Base-by-base conservation (phyloP, 1,140 invertebrate genomes). In the Pseudobourletiella spinata region DNA sequence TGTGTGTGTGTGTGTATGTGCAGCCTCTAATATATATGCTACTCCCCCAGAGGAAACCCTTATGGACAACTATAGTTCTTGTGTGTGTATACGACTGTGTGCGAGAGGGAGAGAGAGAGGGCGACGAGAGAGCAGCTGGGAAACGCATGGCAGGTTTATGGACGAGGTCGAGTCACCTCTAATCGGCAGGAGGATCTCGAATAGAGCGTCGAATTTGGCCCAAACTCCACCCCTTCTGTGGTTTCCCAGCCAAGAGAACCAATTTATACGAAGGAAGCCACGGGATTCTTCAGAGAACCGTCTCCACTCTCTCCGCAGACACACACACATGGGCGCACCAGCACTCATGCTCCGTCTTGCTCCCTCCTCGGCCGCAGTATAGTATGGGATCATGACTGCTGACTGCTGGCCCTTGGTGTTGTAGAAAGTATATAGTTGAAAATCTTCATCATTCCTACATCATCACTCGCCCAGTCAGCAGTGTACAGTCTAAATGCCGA, bases 101-200 rank as follows among this genome's bases (percentile, higher is more conserved):
- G 18, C 15, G 28, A 15, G 22, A 50, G 28, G 24, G 58, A 60
- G 28, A 43, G 44, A 60, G 20, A 25, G 18, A 42, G 8, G 52
- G 29, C 4, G 28, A 16, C 18, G 22, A 11, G 24, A 18, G 22
- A 52, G 29, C 20, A 16, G 48, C 50, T 61, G 50, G 42, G 54
- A 55, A 64, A 65, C 66, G 66, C 66, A 68, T 68, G 66, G 63
- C 66, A 64, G 62, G 55, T 64, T 63, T 59, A 48, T 57, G 29
- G 52, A 46, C 62, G 59, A 68, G 63, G 67, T 68, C 63, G 60
- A 65, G 63, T 61, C 63, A 65, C 59, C 57, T 63, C 60, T 61
- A 67, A 68, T 68, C 66, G 63, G 54, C 60, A 57, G 56, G 57
- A 62, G 66, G 52, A 65, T 65, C 63, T 68, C 60, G 62, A 68